These are phyloP conservation scores for Neocloeon triangulifer DNA, from an alignment of 1,140 invertebrate species.

Conservation along the genomic window DNA sequence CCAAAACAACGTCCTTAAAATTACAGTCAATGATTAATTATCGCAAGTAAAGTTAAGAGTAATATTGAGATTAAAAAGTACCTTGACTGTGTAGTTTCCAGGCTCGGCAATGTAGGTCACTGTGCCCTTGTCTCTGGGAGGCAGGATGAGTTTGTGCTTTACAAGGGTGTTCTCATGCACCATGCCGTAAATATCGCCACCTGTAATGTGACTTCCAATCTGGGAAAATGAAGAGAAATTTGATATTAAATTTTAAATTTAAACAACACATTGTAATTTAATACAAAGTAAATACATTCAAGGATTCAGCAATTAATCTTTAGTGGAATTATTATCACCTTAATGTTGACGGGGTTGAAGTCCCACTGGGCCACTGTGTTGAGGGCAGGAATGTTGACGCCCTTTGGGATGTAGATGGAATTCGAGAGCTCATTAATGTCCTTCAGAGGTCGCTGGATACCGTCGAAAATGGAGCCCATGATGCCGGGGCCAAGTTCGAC, in stretches of 20 bases:
- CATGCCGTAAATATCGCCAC: conserved; percentile 88
- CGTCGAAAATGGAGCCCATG: conserved; percentile 96
- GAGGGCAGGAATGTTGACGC: conserved; percentile 80
- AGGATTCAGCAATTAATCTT: too few species aligned
- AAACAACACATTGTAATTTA: neutral
- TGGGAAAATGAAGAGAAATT: conserved; percentile 16
- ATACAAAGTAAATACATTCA: conserved; percentile 1
- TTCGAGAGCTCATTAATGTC: conserved; percentile 85
- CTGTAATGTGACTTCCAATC: conserved; percentile 88
- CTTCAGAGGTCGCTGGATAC: conserved; percentile 91
- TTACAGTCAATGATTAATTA: neutral
- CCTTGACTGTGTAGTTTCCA: conserved; percentile 85
- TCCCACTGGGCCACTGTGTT: conserved; percentile 76
- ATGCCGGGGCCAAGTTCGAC: conserved; percentile 99
- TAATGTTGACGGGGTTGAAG: conserved; percentile 71
- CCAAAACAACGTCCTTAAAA: conserved; percentile 67
- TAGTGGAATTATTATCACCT: conserved; percentile 31
- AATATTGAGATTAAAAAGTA: conserved; percentile 23
- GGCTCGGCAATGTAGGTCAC: conserved; percentile 86
- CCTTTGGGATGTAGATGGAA: conserved; percentile 99
- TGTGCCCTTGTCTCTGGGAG: conserved; percentile 84
- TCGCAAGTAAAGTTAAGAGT: neutral
- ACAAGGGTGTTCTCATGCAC: conserved; percentile 95
- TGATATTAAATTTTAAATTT: neutral
- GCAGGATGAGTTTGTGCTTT: conserved; percentile 89